Conservation (phyloP, 92 coral and sea anemone genomes). For the Galaxea fascicularis region DNA sequence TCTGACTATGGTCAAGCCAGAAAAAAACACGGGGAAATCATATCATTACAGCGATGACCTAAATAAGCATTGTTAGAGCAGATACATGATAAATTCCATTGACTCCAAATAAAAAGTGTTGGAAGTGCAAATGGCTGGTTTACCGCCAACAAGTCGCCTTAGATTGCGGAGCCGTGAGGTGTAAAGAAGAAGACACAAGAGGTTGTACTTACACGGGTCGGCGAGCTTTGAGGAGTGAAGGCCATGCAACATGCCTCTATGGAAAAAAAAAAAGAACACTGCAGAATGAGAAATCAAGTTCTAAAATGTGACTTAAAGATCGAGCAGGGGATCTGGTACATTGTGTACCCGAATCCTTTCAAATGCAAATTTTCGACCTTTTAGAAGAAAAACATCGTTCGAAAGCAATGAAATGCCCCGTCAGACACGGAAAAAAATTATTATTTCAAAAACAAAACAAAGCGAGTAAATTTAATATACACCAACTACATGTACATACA, state of each 20-base stretch:
- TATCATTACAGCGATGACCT: constrained; percentile 27
- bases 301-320: constrained; percentile 19
- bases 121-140: not conserved
- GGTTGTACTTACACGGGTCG: constrained; percentile 78
- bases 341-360: constrained; percentile 55
- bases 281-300: constrained; percentile 25
- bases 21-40: constrained; percentile 23
- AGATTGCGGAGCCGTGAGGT: constrained; percentile 1
- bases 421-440: constrained; percentile 39
- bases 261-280: constrained; percentile 34
- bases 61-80: constrained; percentile 4
- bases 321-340: constrained; percentile 44
- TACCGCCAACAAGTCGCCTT: not conserved
- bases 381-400: constrained; percentile 10
- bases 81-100: constrained; percentile 35
- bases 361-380: constrained; percentile 71
- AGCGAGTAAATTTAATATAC: not conserved
- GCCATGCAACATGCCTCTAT: constrained; percentile 96
- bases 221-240: constrained; percentile 91
- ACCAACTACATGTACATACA: not conserved
- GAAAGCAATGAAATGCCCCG: constrained; percentile 20
- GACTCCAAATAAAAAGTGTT: constrained; percentile 44
- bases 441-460: constrained; percentile 22
- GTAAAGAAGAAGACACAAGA: constrained; percentile 7
- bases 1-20: constrained; percentile 10